Evolutionary conservation across 1,140 invertebrate genomes (phyloP), one percentile per base, ranked within the genome.

Genomic region (Rhagoletis pomonella): DNA sequence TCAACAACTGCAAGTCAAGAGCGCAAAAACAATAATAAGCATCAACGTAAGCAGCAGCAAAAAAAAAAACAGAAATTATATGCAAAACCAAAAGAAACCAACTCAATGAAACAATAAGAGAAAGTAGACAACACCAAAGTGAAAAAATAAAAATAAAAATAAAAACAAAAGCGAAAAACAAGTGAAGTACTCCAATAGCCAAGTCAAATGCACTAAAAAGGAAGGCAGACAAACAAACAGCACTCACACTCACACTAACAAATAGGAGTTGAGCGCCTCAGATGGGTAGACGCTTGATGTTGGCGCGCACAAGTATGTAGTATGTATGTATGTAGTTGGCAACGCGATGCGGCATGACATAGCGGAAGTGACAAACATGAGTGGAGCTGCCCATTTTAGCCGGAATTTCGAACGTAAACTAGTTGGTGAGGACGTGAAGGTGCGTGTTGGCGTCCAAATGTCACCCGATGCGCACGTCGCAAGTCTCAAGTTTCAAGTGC

Each of bases 1-100:
- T 39, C 84, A 85, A 85, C 55, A 85, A 85, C 29, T 85, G 84
- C 39, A 62, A 85, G 58, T 85, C 58, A 85, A 17, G 44, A 29
- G 29, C 0, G 29, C 29, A 29, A 29, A 29, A 62, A 62, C 84
- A 60, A 85, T 7, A 47, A 62, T 39, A 65, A 60, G 17, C 19
- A 85, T 17, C 50, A 59, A 85, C 14, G 29, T 12, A 4, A 29
- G 58, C n/a, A 29, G 29, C 29, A 29, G 29, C 14, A 85, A 2
- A 59, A 19, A 10, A 85, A 42, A 14, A 62, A 42, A 6, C 14
- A n/a, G 10, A 73, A 85, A 85, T 47, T 29, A 62, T 62, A 85
- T 60, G 84, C 59, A 60, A 59, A 85, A 59, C 84, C 6, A 62
- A 85, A 59, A 85, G 50, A 58, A 4, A 17, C 14, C 9, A 58